phyloP scores from a whole-genome alignment of 2,113 vertebrate genomes.

The Chaetodon auriga region DNA sequence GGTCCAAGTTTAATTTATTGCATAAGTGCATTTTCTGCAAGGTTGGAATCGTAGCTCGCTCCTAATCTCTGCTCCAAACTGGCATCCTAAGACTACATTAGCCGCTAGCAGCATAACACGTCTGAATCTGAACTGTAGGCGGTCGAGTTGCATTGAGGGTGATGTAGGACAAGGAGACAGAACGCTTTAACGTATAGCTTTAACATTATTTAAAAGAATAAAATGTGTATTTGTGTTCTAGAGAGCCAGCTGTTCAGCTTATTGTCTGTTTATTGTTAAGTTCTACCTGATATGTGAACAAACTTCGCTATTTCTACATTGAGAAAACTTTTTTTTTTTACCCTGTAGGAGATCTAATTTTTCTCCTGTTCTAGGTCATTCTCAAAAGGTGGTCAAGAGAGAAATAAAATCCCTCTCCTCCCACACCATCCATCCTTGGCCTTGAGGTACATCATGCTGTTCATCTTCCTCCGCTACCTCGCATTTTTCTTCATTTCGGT shows the following conservation, averaged over 20 bases:
- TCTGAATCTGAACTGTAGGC: neutral
- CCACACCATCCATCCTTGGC: slow-evolving; percentile 63
- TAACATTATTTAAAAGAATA: neutral
- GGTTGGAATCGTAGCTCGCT: neutral
- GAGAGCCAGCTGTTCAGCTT: neutral
- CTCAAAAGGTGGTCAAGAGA: slow-evolving; percentile 67
- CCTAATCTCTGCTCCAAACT: neutral
- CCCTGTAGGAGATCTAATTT: slow-evolving; percentile 27
- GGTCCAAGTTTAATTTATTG: neutral
- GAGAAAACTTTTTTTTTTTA: slow-evolving; percentile 13
- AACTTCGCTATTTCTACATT: neutral
- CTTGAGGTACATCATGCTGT: slow-evolving; percentile 43
- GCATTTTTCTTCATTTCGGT: slow-evolving; percentile 61
- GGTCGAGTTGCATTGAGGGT: no score
- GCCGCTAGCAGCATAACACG: neutral
- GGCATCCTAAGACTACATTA: neutral
- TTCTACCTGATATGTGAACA: slow-evolving; percentile 3
- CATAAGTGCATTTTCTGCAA: neutral
- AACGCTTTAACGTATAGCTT: neutral
- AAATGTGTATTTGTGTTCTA: neutral
- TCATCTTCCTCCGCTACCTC: slow-evolving; percentile 50
- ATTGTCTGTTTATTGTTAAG: neutral
- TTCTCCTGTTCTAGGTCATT: slow-evolving; percentile 68
- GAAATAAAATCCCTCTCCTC: slow-evolving; percentile 61
- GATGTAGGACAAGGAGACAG: no score